These are phyloP conservation scores for Glandiceps talaboti DNA, from an alignment of 53 echinoderm and acorn worm genomes.

Conservation along the genomic window DNA sequence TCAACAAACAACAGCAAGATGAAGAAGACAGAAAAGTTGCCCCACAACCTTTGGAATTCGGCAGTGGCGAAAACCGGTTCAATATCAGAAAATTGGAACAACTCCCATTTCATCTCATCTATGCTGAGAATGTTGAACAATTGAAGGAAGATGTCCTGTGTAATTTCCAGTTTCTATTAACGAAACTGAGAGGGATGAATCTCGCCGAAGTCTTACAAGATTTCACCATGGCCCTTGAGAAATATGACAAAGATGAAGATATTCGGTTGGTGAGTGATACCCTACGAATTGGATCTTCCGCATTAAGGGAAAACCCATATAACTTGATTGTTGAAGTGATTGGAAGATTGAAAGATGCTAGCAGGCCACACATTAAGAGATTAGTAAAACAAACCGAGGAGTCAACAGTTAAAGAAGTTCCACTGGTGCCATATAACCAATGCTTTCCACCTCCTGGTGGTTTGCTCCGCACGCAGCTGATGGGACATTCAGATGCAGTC, in stretches of 20 bases:
- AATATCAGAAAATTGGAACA: slow-evolving; percentile 30
- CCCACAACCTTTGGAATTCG: slow-evolving; percentile 21
- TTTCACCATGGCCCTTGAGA: slow-evolving; percentile 20
- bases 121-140: slow-evolving; percentile 7
- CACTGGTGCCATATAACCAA: background rate
- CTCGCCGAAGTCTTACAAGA: slow-evolving; percentile 26
- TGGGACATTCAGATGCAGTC: background rate
- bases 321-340: slow-evolving; percentile 24
- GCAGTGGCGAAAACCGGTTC: background rate
- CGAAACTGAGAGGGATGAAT: slow-evolving; percentile 17
- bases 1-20: background rate
- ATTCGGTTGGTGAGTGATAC: slow-evolving; percentile 8
- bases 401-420: background rate
- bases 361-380: background rate
- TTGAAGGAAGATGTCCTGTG: slow-evolving; percentile 17
- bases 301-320: slow-evolving; percentile 13
- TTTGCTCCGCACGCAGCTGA: background rate
- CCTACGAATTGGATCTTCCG: slow-evolving; percentile 22
- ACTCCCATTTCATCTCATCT: slow-evolving; percentile 24
- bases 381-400: background rate
- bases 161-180: slow-evolving; percentile 19
- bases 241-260: slow-evolving; percentile 12
- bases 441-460: background rate
- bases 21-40: slow-evolving; percentile 32
- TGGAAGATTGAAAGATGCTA: slow-evolving; percentile 17